Percentiles rank a stretch among this genome's conserved stretches.
Conservation (phyloP, 2,113 vertebrate genomes). For the Sphaerodactylus townsendi region DNA sequence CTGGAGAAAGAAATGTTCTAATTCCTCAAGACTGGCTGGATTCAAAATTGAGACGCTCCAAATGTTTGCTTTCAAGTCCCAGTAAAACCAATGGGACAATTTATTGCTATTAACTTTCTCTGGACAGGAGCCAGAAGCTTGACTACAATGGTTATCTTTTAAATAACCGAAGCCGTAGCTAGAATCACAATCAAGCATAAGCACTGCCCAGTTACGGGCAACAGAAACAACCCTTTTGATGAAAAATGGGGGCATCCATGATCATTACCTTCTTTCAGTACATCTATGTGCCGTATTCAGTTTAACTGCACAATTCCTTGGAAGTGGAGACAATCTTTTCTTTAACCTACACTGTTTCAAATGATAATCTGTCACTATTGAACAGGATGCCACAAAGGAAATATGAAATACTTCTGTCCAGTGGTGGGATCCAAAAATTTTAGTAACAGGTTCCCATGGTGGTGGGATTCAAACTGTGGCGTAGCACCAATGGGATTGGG, state of each 20-base stretch:
- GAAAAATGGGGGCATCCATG: not conserved
- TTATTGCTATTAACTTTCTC: not conserved
- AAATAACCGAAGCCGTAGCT: not conserved
- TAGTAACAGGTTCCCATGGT: no score
- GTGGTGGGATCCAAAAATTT: no score
- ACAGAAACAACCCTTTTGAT: not conserved
- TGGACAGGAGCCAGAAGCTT: not conserved
- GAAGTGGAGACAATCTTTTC: not conserved
- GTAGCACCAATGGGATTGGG: no score
- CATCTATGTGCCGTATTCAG: not conserved
- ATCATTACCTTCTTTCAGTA: not conserved
- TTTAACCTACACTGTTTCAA: not conserved
- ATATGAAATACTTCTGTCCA: not conserved
- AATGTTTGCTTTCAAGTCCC: not conserved
- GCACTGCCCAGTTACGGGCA: not conserved
- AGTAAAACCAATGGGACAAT: not conserved
- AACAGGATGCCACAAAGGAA: not conserved
- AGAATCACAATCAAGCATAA: not conserved
- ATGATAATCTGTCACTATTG: not conserved
- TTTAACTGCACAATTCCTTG: not conserved
- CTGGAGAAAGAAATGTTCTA: no score
- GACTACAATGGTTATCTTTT: not conserved
- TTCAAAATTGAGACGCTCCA: not conserved
- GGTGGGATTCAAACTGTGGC: no score
- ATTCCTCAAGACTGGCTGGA: not conserved